Evolutionary conservation across 30 jellyfish, hydroid and myxozoan genomes (phyloP).

Genomic region (Cassiopea xamachana): DNA sequence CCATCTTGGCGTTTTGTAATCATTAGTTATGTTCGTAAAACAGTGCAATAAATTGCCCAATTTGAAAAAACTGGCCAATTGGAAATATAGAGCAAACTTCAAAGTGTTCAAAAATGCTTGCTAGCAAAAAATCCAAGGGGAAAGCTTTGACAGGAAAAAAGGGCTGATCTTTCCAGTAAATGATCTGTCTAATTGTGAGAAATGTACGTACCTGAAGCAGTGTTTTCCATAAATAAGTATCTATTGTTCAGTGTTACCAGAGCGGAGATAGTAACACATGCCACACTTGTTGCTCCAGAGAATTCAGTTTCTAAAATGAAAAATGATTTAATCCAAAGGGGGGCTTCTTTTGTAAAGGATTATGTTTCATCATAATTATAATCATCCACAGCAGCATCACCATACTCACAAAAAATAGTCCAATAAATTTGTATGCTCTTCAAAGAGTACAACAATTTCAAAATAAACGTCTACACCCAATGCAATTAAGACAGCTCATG

Average conservation of each 20-base stretch:
- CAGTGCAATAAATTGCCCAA: neutral
- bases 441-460: too few relatives aligned
- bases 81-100: neutral
- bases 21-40: too few relatives aligned
- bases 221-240: conserved; percentile 93
- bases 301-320: conserved; percentile 74
- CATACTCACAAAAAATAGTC: too few relatives aligned
- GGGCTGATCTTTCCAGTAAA: neutral
- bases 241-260: conserved; percentile 86
- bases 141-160: neutral
- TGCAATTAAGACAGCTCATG: too few relatives aligned
- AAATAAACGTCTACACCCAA: too few relatives aligned
- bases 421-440: too few relatives aligned
- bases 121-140: neutral
- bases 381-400: too few relatives aligned
- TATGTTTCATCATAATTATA: neutral
- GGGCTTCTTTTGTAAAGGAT: neutral
- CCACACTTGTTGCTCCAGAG: conserved; percentile 95
- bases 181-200: neutral
- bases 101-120: neutral
- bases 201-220: conserved; percentile 87
- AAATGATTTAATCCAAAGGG: neutral
- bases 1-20: too few relatives aligned
- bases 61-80: neutral
- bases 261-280: conserved; percentile 95